phyloP scores from a whole-genome alignment of 2,113 vertebrate species.

The Nycticebus coucang region DNA sequence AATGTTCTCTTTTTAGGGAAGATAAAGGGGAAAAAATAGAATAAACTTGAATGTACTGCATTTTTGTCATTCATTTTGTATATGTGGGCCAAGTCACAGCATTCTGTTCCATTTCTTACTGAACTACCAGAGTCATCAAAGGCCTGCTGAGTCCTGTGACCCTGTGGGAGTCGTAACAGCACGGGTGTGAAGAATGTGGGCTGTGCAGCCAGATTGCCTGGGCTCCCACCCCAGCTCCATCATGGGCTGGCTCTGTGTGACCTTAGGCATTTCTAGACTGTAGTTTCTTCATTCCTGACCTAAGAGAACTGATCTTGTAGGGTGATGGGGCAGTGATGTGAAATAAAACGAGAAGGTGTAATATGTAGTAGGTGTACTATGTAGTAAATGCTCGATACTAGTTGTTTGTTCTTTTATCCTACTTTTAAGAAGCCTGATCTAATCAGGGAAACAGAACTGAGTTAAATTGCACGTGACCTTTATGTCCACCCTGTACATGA shows the following conservation, averaged over 20 bases:
- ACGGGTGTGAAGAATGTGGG: neutral
- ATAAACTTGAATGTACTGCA: neutral
- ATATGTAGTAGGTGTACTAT: no score
- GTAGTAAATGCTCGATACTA: neutral
- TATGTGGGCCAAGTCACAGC: fast-evolving
- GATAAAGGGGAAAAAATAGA: neutral
- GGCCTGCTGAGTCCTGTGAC: neutral
- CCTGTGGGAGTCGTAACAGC: neutral
- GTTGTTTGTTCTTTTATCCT: neutral
- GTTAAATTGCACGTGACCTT: no score
- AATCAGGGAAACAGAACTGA: neutral
- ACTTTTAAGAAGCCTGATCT: neutral
- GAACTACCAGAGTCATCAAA: neutral
- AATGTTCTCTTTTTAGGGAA: no score
- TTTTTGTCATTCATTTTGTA: neutral
- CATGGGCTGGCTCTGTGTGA: neutral
- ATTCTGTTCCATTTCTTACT: neutral
- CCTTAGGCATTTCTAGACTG: neutral
- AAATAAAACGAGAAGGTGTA: neutral
- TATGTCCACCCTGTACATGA: neutral
- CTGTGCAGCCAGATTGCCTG: neutral
- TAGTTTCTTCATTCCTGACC: neutral
- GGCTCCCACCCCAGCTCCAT: neutral
- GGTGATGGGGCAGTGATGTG: no score
- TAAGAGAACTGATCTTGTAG: neutral